Evolutionary conservation across 1,140 invertebrate genomes (phyloP).

Genomic region (Eubasilissa regina): DNA sequence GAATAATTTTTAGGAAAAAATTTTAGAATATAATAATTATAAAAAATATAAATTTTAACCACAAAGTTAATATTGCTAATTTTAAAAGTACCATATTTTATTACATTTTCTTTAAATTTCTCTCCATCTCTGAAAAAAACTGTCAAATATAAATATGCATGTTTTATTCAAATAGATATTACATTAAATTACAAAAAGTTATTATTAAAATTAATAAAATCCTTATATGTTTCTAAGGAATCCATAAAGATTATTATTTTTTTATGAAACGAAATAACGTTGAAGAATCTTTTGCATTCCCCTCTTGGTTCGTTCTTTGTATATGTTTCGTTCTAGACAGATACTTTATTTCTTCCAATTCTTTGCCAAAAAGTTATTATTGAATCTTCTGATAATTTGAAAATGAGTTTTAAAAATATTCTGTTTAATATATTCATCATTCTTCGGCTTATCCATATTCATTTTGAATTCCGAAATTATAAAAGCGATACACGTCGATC

Average conservation of each 20-base stretch:
- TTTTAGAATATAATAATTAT: no score
- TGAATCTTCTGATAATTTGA: constrained; percentile 35
- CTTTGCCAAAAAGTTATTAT: constrained; percentile 41
- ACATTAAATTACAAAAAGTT: no score
- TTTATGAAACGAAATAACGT: neutral
- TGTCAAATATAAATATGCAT: no score
- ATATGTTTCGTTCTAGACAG: constrained; percentile 13
- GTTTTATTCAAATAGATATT: no score
- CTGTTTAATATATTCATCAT: constrained; percentile 1
- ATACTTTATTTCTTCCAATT: constrained; percentile 37
- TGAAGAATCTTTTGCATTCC: constrained; percentile 4
- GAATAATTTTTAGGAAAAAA: no score
- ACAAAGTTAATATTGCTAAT: no score
- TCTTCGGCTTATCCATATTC: neutral
- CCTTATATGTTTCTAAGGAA: no score
- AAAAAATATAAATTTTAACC: no score
- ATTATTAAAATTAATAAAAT: no score
- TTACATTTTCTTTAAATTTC: no score
- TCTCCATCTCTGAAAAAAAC: no score
- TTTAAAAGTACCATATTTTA: no score
- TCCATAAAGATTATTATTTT: neutral
- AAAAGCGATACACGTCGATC: neutral
- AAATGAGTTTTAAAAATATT: constrained; percentile 32
- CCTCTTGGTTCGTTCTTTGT: constrained; percentile 2
- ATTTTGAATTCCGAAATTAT: neutral